phyloP scores from a whole-genome alignment of 37 sponge, comb jelly and placozoan genomes.

The Spongilla lacustris region DNA sequence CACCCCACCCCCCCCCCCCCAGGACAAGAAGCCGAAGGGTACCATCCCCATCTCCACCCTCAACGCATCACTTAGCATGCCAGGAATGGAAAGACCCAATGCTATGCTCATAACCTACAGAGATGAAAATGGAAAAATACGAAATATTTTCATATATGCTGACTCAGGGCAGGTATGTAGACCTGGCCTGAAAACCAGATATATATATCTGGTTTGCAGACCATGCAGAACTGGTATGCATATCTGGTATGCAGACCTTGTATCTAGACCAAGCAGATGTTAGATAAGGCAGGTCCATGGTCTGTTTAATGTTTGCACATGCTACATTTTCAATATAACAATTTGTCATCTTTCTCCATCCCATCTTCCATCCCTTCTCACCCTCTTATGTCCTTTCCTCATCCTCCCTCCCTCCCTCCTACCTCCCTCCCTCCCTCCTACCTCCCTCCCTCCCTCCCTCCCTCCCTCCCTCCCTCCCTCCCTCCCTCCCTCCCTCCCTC shows the following conservation, averaged over 20 bases:
- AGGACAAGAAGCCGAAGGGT: constrained; percentile 68
- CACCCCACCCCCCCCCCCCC: background rate
- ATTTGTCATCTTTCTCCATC: no score
- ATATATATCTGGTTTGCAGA: no score
- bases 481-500: no score
- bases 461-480: no score
- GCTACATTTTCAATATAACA: no score
- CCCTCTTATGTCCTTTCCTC: no score
- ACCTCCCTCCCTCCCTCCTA: no score
- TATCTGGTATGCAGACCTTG: background rate
- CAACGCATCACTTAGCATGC: constrained; percentile 51
- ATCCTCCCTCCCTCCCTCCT: no score
- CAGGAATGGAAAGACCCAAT: constrained; percentile 53
- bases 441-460: no score
- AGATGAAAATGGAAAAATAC: constrained; percentile 45
- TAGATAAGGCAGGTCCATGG: background rate
- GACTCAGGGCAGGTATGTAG: constrained; percentile 58
- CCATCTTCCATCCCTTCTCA: no score
- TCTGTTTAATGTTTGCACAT: no score
- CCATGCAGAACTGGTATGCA: background rate
- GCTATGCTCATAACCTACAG: constrained; percentile 62
- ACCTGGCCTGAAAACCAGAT: background rate
- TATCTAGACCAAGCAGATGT: background rate
- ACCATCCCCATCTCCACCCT: constrained; percentile 45
- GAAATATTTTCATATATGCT: constrained; percentile 79